These are phyloP conservation scores for Ploceus nigricollis DNA, from an alignment of 2,113 vertebrate genomes.

Conservation along the genomic window DNA sequence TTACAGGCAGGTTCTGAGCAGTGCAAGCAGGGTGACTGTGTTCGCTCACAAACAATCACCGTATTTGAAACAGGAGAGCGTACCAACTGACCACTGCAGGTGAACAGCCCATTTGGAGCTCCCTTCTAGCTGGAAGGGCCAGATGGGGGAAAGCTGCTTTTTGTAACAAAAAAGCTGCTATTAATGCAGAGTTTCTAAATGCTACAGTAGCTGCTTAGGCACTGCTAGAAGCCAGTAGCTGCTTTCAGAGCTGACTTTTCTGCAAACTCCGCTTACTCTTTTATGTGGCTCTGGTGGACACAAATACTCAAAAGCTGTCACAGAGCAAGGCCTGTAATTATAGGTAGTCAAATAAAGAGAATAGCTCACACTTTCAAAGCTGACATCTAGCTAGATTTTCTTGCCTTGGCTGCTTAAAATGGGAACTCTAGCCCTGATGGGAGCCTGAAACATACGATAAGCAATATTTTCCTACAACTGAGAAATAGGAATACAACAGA, in stretches of 20 bases:
- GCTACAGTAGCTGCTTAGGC: background rate
- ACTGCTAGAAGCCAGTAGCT: background rate
- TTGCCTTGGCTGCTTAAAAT: background rate
- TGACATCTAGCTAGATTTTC: background rate
- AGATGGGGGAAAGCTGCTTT: background rate
- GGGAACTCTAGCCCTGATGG: background rate
- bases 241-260: background rate
- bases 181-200: background rate
- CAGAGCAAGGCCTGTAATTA: background rate
- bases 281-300: background rate
- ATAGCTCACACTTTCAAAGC: background rate
- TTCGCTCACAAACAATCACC: background rate
- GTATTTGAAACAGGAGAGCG: background rate
- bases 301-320: background rate
- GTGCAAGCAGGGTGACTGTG: background rate
- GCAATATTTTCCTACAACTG: background rate
- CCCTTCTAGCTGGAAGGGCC: background rate
- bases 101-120: background rate
- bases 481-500: background rate
- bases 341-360: background rate
- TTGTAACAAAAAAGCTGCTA: background rate
- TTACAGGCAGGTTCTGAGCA: background rate
- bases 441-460: background rate
- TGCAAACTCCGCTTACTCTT: background rate
- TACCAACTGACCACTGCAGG: background rate